Evolutionary conservation across 2,888 invertebrate genomes (phyloP), one percentile per base, ranked within the genome.

Genomic region (Monopis laevigella): DNA sequence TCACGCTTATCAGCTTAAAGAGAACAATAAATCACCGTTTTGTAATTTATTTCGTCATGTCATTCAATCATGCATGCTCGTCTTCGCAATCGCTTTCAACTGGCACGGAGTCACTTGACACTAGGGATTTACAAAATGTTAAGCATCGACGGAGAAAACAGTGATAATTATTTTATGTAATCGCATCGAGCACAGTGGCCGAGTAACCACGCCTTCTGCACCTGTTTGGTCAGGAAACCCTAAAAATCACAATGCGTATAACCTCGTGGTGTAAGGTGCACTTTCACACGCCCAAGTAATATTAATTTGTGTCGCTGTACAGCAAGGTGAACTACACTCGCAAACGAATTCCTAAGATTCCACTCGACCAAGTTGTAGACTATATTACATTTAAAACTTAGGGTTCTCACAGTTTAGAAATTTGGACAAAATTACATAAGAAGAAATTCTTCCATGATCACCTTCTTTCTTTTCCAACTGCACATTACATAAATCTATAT

Each of bases 311-410:
- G 26, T 38, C 18, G 38, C 52, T 58, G 58, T 52, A 53, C 50
- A 50, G 49, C 72, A 68, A 72, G 72, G 73, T 60, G 45, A 73
- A 60, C 73, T 40, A 53, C 58, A 45, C 42, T 41, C 32, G 7
- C 21, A 13, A 12, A 14, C 30, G 28, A 19, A 53, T 52, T 51
- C 48, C 35, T 27, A 28, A 36, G 36, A 43, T 44, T 27, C 24
- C 38, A 30, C 2, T n/a, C n/a, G n/a, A n/a, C n/a, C n/a, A n/a
- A n/a, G n/a, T n/a, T n/a, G n/a, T n/a, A n/a, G n/a, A n/a, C n/a
- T n/a, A n/a, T n/a, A n/a, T n/a, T n/a, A n/a, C n/a, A n/a, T n/a
- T n/a, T n/a, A n/a, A n/a, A n/a, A n/a, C n/a, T n/a, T n/a, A n/a
- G n/a, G n/a, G n/a, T n/a, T n/a, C n/a, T n/a, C n/a, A n/a, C n/a